phyloP scores from a whole-genome alignment of 2,888 invertebrate genomes.

The Periphyllus acericola region DNA sequence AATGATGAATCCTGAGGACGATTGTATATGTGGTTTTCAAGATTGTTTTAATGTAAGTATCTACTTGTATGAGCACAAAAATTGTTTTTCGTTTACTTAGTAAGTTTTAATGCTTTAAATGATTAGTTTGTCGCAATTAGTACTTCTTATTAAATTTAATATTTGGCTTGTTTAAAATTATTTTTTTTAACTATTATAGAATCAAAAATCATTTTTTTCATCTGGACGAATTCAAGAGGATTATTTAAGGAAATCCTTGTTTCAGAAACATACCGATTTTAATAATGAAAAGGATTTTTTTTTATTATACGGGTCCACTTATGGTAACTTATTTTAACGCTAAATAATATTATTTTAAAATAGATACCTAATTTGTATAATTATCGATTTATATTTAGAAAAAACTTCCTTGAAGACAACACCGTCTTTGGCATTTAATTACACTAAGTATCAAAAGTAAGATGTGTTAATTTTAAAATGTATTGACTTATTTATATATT shows the following conservation, averaged over 20 bases:
- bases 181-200: not conserved
- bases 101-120: not conserved
- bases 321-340: not conserved
- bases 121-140: too few species aligned
- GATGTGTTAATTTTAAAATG: not conserved
- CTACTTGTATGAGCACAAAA: not conserved
- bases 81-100: not conserved
- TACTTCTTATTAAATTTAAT: too few species aligned
- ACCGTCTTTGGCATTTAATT: not conserved
- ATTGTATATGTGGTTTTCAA: not conserved
- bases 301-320: not conserved
- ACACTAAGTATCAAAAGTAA: not conserved
- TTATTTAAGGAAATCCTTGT: slow-evolving; percentile 5
- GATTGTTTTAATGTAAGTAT: slow-evolving; percentile 16
- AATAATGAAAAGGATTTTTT: not conserved
- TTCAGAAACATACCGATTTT: not conserved
- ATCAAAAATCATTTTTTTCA: slow-evolving; percentile 8
- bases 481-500: not conserved
- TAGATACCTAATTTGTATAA: not conserved
- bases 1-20: not conserved
- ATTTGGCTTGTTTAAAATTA: too few species aligned
- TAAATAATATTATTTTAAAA: not conserved
- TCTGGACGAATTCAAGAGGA: not conserved
- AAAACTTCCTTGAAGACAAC: not conserved
- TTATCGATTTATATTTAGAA: not conserved